phyloP scores from a whole-genome alignment of 2,888 invertebrate species.

The Conistra vaccinii region DNA sequence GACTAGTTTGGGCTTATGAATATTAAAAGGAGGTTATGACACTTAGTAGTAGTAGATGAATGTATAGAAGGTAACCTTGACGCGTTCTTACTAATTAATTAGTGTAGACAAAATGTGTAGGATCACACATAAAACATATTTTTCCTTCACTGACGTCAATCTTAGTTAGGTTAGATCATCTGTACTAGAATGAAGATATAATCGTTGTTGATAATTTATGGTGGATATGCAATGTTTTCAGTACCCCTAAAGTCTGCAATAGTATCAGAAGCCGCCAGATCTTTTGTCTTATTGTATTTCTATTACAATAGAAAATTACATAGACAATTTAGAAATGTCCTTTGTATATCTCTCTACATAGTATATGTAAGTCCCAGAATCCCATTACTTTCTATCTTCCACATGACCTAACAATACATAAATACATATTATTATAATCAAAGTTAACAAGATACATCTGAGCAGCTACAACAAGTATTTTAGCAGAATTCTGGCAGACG shows the following conservation, averaged over 20 bases:
- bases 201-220: too few species aligned
- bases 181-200: not conserved
- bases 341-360: not conserved
- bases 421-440: conserved; percentile 57
- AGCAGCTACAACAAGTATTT: conserved; percentile 69
- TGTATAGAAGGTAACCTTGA: conserved; percentile 15
- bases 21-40: conserved; percentile 56
- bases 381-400: conserved; percentile 10
- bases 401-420: conserved; percentile 43
- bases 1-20: conserved; percentile 59
- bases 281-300: not conserved
- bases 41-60: conserved; percentile 7
- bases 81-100: not conserved
- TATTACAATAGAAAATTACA: not conserved
- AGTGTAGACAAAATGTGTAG: not conserved
- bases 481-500: conserved; percentile 68
- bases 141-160: not conserved
- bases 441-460: conserved; percentile 62
- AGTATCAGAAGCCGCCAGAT: not conserved
- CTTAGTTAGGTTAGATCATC: not conserved
- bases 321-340: not conserved
- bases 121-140: not conserved
- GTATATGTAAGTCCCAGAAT: conserved; percentile 24
- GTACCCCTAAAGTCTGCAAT: not conserved
- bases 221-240: not conserved